These are phyloP conservation scores for Kryptopterus vitreolus DNA, from an alignment of 2,797 vertebrate genomes.

Conservation along the genomic window DNA sequence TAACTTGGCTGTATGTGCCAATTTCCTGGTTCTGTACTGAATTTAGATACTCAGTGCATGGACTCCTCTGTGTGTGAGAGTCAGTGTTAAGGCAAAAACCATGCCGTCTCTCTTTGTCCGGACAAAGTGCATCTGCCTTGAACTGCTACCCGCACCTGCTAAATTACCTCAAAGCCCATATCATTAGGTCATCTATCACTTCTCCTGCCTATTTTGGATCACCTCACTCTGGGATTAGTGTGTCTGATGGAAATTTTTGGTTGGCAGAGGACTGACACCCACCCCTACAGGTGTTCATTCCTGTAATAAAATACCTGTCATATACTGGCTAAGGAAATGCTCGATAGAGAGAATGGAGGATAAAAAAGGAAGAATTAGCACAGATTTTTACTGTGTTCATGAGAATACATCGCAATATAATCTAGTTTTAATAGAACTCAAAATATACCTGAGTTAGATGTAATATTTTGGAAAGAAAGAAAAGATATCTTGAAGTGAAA, in stretches of 20 bases:
- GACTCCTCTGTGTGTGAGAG: background rate
- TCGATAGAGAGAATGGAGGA: background rate
- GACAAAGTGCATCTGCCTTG: constrained; percentile 8
- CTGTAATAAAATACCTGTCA: background rate
- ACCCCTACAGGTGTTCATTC: constrained; percentile 17
- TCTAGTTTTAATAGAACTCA: background rate
- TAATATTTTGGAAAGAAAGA: background rate
- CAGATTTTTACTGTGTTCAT: background rate
- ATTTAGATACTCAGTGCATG: background rate
- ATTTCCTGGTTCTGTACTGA: background rate
- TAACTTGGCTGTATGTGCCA: background rate
- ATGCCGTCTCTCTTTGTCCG: background rate
- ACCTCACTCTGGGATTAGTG: background rate
- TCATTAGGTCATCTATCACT: background rate
- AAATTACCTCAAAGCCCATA: constrained; percentile 18
- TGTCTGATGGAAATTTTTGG: constrained; percentile 15
- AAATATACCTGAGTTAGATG: background rate
- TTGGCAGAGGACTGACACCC: constrained; percentile 26
- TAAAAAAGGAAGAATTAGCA: background rate
- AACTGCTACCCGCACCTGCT: background rate
- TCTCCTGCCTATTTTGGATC: constrained; percentile 17
- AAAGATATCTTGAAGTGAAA: background rate
- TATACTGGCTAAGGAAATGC: constrained; percentile 21
- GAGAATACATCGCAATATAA: background rate
- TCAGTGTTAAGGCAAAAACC: background rate